Percentiles rank a stretch among this genome's conserved stretches.
Conservation (phyloP, 2,797 vertebrate species). For the Pipistrellus pipistrellus region DNA sequence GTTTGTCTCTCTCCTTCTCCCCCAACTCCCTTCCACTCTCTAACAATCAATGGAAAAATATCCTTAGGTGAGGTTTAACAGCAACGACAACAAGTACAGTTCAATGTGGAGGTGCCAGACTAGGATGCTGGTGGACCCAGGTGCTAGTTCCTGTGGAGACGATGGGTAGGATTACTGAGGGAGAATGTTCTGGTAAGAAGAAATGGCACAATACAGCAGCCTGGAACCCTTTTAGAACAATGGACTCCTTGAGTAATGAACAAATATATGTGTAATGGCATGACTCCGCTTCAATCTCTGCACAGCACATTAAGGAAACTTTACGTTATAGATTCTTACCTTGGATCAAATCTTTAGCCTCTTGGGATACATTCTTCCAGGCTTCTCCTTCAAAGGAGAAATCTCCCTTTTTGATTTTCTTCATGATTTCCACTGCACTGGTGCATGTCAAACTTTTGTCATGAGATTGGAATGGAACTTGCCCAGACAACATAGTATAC, state of each 20-base stretch:
- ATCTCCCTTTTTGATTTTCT: constrained; percentile 98
- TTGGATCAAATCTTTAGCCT: constrained; percentile 98
- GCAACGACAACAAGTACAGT: neutral
- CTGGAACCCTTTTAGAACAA: neutral
- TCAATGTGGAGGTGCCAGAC: neutral
- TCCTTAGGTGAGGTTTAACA: too few species aligned
- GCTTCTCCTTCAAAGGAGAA: constrained; percentile 98
- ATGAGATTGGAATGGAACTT: constrained; percentile 98
- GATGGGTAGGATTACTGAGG: neutral
- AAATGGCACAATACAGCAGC: neutral
- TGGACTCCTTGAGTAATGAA: neutral
- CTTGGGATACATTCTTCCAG: constrained; percentile 97
- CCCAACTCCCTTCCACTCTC: too few species aligned
- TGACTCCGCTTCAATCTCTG: neutral
- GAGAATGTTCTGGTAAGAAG: neutral
- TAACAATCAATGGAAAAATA: too few species aligned
- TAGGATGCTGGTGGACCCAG: neutral
- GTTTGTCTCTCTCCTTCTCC: too few species aligned
- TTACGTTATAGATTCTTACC: constrained; percentile 86
- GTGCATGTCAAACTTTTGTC: constrained; percentile 95
- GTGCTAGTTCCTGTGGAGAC: neutral
- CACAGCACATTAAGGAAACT: neutral
- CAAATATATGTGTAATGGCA: neutral
- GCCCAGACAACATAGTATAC: constrained; percentile 99
- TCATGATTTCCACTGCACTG: constrained; percentile 98